A percentile compares a stretch with the other conserved stretches of the same genome.
Evolutionary conservation across 2,888 invertebrate genomes (phyloP).

Genomic region (Exocentrus adspersus): DNA sequence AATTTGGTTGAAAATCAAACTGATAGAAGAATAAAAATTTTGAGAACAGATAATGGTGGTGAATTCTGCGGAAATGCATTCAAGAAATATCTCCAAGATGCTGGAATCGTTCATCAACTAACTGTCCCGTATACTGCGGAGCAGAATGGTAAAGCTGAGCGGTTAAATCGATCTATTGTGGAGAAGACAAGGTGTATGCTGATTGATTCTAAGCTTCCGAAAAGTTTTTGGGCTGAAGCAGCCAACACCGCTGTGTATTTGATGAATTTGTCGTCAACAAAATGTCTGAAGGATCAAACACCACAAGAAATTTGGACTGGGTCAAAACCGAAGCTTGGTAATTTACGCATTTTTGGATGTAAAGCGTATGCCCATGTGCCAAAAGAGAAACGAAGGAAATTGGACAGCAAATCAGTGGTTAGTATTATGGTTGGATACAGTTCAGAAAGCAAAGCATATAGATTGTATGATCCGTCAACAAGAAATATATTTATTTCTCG

Average conservation of each 20-base stretch:
- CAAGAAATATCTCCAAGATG: background rate
- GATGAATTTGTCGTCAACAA: slow-evolving; percentile 12
- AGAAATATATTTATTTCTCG: slow-evolving; percentile 5
- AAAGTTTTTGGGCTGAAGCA: background rate
- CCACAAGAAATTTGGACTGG: slow-evolving; percentile 24
- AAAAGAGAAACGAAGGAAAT: slow-evolving; percentile 29
- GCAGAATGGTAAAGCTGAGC: slow-evolving; percentile 1
- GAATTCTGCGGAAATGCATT: background rate
- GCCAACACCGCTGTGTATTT: slow-evolving; percentile 1
- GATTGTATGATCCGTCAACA: slow-evolving; percentile 9
- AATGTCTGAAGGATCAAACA: slow-evolving; percentile 2
- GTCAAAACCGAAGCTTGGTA: slow-evolving; percentile 23
- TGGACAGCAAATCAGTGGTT: slow-evolving; percentile 24
- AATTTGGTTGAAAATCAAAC: background rate
- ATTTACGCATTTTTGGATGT: slow-evolving; percentile 31
- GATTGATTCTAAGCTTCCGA: background rate
- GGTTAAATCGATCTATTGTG: background rate
- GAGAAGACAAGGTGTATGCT: background rate
- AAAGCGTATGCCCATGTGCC: slow-evolving; percentile 29
- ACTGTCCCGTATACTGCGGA: slow-evolving; percentile 5
- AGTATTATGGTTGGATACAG: slow-evolving; percentile 32
- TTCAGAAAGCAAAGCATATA: slow-evolving; percentile 25
- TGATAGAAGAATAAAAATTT: background rate
- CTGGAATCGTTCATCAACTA: background rate
- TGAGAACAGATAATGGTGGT: background rate